Evolutionary conservation across 2,888 invertebrate species (phyloP).

Genomic region (Celastrina argiolus): DNA sequence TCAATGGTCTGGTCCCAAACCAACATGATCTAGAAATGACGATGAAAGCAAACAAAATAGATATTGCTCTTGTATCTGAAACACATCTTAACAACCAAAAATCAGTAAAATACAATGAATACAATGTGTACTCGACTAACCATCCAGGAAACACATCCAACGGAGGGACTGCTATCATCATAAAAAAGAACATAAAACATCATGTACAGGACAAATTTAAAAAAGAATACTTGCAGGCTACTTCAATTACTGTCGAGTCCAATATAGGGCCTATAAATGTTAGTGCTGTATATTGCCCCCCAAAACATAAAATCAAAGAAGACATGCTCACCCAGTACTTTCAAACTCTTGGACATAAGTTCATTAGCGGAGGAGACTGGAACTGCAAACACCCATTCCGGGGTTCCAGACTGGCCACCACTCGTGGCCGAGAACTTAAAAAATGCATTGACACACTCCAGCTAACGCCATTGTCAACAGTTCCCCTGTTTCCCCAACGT

Average conservation of each 20-base stretch:
- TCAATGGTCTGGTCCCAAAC: not conserved
- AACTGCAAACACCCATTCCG: slow-evolving; percentile 34
- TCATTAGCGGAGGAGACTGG: slow-evolving; percentile 31
- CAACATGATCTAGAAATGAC: not conserved
- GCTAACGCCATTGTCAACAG: slow-evolving; percentile 13
- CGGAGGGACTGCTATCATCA: not conserved
- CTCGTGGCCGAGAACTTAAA: slow-evolving; percentile 31
- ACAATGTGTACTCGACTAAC: not conserved
- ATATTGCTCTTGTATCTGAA: not conserved
- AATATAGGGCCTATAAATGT: not conserved
- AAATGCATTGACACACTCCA: slow-evolving; percentile 13
- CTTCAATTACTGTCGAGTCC: not conserved
- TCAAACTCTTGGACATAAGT: slow-evolving; percentile 23
- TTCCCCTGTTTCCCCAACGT: no score
- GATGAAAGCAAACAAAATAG: not conserved
- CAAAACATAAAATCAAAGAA: no score
- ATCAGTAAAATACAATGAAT: not conserved
- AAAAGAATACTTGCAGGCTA: not conserved
- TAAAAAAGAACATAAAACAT: not conserved
- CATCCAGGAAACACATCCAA: not conserved
- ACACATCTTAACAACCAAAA: not conserved
- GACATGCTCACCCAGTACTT: not conserved
- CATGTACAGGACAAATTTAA: not conserved
- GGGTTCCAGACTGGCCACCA: slow-evolving; percentile 30
- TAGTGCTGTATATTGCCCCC: not conserved